Evolutionary conservation across 2,113 vertebrate genomes (phyloP), one percentile per base, ranked within the genome.

Genomic region (Dendropsophus ebraccatus): DNA sequence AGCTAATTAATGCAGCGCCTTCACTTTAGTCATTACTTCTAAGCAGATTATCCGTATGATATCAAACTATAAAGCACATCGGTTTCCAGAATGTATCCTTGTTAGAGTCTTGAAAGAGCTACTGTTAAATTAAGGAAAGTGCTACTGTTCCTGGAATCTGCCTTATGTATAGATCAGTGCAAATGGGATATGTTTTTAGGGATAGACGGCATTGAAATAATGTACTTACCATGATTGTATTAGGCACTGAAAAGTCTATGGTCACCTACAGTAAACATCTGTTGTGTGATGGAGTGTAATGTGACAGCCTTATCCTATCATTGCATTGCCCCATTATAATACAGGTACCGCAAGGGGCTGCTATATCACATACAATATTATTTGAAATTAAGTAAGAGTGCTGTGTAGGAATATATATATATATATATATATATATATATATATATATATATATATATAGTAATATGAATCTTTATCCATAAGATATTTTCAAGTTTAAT

Each of bases 21-120:
- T 81, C 32, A 41, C 58, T 80, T 81, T 81, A 65, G 37, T 81
- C 78, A 81, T 81, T 81, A 81, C 78, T 81, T 41, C 37, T 81
- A 62, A 81, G 21, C 54, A 81, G 78, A 81, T 80, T 80, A 41
- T 62, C 78, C 28, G 35, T 80, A 10, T 81, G 56, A 81, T 62
- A 81, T 25, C 58, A 37, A 62, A 65, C 78, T 81, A 60, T 23
- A 80, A 47, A 60, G 58, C 19, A 32, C 32, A 28, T 11, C 12
- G 41, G 2, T 81, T 81, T 81, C 25, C 65, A 25, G 7, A 56
- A 81, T 45, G 30, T 25, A 7, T 60, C 23, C 32, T 41, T 37
- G 17, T 76, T 30, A 14, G 25, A 23, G 5, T 49, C 13, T 28
- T 25, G 17, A 50, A 19, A 30, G 30, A 16, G 41, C 45, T 49